Percentiles rank a stretch among this genome's conserved stretches.
Conservation (phyloP, 2,888 invertebrate genomes). For the Lochmaea crataegi region DNA sequence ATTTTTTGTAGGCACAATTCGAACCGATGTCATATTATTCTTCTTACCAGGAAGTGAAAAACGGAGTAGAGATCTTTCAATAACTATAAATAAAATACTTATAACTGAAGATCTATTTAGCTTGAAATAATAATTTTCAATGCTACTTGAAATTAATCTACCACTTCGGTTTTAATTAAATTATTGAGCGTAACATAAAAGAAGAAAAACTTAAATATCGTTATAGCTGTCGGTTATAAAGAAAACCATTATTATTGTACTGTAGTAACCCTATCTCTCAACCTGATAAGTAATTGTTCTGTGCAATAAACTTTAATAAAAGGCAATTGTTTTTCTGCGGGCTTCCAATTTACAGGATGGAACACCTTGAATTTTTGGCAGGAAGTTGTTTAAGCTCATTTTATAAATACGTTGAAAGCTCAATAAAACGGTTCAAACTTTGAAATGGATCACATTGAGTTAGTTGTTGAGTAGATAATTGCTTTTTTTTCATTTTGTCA, state of each 20-base stretch:
- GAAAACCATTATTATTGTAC: slow-evolving; percentile 19
- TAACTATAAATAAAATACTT: not conserved
- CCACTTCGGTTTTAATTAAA: not conserved
- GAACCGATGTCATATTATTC: too few species aligned
- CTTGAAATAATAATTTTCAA: not conserved
- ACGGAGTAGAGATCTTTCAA: too few species aligned
- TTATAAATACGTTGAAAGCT: too few species aligned
- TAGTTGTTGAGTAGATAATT: too few species aligned
- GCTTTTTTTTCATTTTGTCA: too few species aligned
- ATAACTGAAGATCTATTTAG: not conserved
- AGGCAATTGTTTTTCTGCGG: slow-evolving; percentile 58
- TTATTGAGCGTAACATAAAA: not conserved
- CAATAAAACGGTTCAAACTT: too few species aligned
- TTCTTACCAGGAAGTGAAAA: not conserved
- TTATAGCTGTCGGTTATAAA: slow-evolving; percentile 13
- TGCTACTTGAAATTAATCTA: not conserved
- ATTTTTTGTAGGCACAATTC: too few species aligned
- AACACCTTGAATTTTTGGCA: not conserved
- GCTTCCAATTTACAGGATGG: slow-evolving; percentile 52
- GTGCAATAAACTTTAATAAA: slow-evolving; percentile 57
- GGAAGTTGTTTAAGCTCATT: too few species aligned
- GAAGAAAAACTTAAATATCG: not conserved
- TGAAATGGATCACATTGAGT: too few species aligned
- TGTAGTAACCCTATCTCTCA: slow-evolving; percentile 26
- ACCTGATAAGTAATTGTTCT: slow-evolving; percentile 47